phyloP scores from a whole-genome alignment of 2,113 vertebrate species.

The Rhipidura dahli region DNA sequence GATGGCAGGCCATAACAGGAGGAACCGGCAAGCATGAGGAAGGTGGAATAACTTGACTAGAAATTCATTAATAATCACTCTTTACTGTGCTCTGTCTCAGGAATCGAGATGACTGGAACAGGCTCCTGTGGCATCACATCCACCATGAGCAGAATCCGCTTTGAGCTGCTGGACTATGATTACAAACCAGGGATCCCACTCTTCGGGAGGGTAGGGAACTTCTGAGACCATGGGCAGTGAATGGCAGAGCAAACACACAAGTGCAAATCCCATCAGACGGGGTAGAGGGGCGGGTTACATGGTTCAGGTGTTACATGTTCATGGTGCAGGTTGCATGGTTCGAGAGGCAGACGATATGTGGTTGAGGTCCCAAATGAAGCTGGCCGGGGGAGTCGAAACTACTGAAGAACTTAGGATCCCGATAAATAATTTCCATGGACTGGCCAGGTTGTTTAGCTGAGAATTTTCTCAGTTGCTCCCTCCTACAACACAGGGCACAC shows the following conservation, averaged over 20 bases:
- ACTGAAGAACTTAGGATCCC: not conserved
- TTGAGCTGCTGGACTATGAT: constrained; percentile 61
- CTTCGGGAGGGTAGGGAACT: constrained; percentile 61
- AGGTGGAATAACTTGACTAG: not conserved
- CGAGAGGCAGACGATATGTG: not conserved
- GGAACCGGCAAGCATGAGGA: not conserved
- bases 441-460: not conserved
- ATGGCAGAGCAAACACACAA: not conserved
- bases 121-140: constrained; percentile 51
- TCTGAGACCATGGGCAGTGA: not conserved
- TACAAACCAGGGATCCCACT: constrained; percentile 73
- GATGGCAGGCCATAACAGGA: not conserved
- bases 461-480: not conserved
- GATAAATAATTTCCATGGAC: not conserved
- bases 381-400: not conserved
- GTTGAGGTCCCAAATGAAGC: not conserved
- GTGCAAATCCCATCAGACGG: not conserved
- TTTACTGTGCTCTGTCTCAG: constrained; percentile 41
- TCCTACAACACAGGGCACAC: not conserved
- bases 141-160: constrained; percentile 61
- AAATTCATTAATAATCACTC: not conserved
- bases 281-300: not conserved
- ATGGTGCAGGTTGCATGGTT: not conserved
- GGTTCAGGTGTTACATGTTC: not conserved
- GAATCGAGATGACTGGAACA: constrained; percentile 50